phyloP scores from a whole-genome alignment of 2,113 vertebrate genomes.

The Kryptolebias marmoratus region DNA sequence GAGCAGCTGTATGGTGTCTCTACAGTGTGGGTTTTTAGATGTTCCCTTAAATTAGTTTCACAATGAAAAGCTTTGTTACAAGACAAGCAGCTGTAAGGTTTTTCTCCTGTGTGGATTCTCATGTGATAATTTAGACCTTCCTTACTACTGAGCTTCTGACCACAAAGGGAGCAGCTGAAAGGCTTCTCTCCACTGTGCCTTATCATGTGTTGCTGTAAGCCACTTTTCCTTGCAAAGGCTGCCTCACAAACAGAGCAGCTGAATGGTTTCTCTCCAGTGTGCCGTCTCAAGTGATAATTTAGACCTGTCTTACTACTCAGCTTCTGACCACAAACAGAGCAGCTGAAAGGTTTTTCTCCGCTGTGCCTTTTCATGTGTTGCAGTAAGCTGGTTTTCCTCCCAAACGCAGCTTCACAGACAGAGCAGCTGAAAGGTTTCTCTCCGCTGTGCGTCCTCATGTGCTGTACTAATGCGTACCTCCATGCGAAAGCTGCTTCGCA shows the following conservation, averaged over 20 bases:
- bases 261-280: constrained; percentile 2
- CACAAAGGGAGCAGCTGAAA: background rate
- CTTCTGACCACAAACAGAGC: background rate
- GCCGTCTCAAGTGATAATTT: background rate
- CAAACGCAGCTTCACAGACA: background rate
- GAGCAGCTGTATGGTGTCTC: background rate
- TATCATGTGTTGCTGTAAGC: background rate
- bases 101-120: background rate
- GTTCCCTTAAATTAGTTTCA: background rate
- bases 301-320: background rate
- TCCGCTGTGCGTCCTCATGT: background rate
- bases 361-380: background rate
- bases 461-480: background rate
- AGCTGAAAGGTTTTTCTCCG: background rate
- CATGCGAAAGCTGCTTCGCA: background rate
- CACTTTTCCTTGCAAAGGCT: background rate
- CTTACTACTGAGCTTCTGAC: background rate
- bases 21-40: background rate
- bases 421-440: background rate
- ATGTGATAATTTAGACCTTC: background rate
- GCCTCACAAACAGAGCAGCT: background rate
- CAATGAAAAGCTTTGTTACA: background rate
- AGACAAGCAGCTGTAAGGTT: background rate
- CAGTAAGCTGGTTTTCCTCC: background rate
- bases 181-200: background rate